These are phyloP conservation scores for Mantis religiosa DNA, from an alignment of 2,888 invertebrate species.

Conservation along the genomic window DNA sequence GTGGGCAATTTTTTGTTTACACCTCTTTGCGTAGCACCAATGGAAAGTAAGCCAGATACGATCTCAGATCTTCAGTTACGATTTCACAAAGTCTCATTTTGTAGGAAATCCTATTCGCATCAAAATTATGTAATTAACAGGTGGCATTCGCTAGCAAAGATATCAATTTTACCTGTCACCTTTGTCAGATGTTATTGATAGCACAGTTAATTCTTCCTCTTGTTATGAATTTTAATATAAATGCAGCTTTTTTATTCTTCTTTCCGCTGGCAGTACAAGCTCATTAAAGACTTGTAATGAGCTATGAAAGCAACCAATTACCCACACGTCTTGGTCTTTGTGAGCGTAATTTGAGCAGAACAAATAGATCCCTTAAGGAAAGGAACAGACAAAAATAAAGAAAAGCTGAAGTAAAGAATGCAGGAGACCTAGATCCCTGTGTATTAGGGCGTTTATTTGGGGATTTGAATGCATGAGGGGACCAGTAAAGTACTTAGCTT, in stretches of 20 bases:
- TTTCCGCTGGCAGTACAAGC: not conserved
- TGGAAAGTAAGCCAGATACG: not conserved
- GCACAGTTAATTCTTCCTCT: not conserved
- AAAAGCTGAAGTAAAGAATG: not conserved
- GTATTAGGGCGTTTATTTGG: too few relatives aligned
- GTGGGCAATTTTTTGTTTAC: not conserved
- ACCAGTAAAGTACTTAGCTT: too few relatives aligned
- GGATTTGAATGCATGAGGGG: too few relatives aligned
- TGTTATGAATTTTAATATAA: not conserved
- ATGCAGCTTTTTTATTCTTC: not conserved
- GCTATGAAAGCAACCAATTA: not conserved
- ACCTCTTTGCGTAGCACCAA: not conserved
- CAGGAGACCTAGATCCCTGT: not conserved
- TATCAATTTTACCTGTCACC: not conserved
- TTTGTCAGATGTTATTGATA: not conserved
- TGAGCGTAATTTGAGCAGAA: not conserved
- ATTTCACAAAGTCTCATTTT: not conserved
- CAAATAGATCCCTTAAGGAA: not conserved
- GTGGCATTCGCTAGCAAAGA: not conserved
- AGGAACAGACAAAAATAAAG: not conserved
- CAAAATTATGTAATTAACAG: not conserved
- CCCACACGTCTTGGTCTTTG: too few relatives aligned
- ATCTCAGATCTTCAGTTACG: not conserved
- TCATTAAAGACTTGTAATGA: not conserved
- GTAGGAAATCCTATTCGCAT: not conserved